These are phyloP conservation scores for Delia radicum DNA, from an alignment of 1,140 invertebrate genomes.

Conservation along the genomic window DNA sequence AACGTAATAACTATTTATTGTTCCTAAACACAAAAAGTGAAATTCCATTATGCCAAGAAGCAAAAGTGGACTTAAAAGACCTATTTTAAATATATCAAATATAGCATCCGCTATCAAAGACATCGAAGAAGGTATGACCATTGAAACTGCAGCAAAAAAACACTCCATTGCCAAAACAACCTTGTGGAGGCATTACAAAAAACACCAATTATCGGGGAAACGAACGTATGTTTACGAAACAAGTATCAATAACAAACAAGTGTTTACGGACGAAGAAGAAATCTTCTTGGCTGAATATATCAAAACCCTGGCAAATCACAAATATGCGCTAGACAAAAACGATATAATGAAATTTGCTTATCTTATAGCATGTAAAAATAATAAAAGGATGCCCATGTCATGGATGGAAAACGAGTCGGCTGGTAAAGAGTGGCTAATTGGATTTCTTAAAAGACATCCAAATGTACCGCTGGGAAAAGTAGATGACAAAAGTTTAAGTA, in stretches of 20 bases:
- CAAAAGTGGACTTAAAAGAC: not conserved
- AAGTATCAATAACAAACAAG: not conserved
- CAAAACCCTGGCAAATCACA: not conserved
- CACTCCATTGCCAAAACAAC: slow-evolving; percentile 6
- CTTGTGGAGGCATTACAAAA: slow-evolving; percentile 5
- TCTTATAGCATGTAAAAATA: not conserved
- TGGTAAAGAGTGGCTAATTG: not conserved
- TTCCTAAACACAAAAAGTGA: not conserved
- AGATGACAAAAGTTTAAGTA: not conserved
- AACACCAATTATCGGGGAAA: not conserved
- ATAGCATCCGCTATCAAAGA: not conserved
- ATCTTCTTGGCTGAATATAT: slow-evolving; percentile 16
- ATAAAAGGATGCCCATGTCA: not conserved
- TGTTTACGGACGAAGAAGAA: not conserved
- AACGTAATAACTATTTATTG: no score
- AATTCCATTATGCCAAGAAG: slow-evolving; percentile 4
- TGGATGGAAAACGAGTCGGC: not conserved
- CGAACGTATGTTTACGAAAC: no score
- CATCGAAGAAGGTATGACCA: slow-evolving; percentile 9
- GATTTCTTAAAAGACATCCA: not conserved
- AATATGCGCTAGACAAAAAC: not conserved
- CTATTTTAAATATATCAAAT: not conserved
- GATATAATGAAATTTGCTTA: not conserved
- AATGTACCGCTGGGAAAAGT: not conserved
- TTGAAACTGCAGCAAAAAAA: slow-evolving; percentile 8